Evolutionary conservation across 1,140 invertebrate species (phyloP).

Genomic region (Ceratina japonica): DNA sequence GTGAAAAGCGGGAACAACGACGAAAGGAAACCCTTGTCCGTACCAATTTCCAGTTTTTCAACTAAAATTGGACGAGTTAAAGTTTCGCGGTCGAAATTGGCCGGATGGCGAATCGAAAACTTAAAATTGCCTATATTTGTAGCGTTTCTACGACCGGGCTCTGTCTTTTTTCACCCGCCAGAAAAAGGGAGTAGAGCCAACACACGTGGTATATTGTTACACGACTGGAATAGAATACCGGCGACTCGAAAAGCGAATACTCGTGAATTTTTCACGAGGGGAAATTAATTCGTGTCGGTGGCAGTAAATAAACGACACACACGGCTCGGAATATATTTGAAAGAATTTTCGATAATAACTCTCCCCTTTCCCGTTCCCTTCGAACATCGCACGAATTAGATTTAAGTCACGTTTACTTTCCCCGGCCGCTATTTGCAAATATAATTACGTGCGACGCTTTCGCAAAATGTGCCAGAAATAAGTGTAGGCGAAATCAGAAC

Average conservation of each 20-base stretch:
- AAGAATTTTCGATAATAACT: constrained; percentile 5
- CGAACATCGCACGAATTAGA: background rate
- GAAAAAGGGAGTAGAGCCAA: too few species aligned
- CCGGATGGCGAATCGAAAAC: background rate
- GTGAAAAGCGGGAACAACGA: background rate
- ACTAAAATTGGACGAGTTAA: constrained; percentile 13
- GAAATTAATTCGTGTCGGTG: constrained; percentile 8
- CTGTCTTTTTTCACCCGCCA: background rate
- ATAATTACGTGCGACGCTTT: too few species aligned
- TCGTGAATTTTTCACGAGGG: constrained; percentile 12
- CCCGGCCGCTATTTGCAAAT: background rate
- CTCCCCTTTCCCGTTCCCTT: background rate
- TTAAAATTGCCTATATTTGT: constrained; percentile 25
- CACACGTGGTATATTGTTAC: background rate
- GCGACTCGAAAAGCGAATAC: background rate
- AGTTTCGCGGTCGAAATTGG: constrained; percentile 7
- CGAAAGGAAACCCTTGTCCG: background rate
- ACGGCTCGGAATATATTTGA: background rate
- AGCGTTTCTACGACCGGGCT: background rate
- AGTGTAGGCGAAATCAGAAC: background rate
- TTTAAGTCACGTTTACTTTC: background rate
- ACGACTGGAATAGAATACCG: background rate
- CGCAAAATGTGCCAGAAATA: too few species aligned
- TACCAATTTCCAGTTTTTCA: constrained; percentile 18
- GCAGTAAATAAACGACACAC: constrained; percentile 6